Evolutionary conservation across 2,797 vertebrate genomes (phyloP).

Genomic region (Siniperca undulata): DNA sequence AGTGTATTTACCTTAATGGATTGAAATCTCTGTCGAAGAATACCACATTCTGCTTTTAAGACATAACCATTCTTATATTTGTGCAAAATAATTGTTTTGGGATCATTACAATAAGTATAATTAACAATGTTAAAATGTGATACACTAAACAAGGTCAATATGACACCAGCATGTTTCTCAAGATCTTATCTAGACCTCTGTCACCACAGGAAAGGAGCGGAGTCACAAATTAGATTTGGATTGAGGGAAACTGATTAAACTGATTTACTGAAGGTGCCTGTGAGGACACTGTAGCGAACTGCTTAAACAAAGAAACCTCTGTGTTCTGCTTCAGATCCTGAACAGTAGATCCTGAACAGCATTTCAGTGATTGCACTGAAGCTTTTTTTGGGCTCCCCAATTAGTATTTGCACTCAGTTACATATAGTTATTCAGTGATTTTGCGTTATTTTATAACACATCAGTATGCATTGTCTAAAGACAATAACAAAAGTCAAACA

Average conservation of each 20-base stretch:
- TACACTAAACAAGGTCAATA: not conserved
- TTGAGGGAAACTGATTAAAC: constrained; percentile 3
- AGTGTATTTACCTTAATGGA: not conserved
- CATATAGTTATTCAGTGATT: not conserved
- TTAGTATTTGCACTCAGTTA: not conserved
- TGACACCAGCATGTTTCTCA: not conserved
- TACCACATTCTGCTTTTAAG: not conserved
- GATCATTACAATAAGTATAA: not conserved
- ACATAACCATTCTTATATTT: not conserved
- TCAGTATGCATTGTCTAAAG: not conserved
- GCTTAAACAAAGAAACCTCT: not conserved
- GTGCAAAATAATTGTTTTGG: not conserved
- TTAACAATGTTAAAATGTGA: not conserved
- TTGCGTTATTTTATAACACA: not conserved
- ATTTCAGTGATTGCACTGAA: constrained; percentile 5
- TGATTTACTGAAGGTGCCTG: constrained; percentile 45
- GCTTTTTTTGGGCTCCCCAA: accelerated
- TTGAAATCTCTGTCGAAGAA: not conserved
- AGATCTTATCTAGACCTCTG: constrained; percentile 38
- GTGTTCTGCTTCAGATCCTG: constrained; percentile 4
- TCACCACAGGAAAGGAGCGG: constrained; percentile 35
- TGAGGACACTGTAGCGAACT: constrained; percentile 11
- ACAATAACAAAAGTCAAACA: not conserved
- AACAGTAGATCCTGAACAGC: not conserved
- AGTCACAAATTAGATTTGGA: constrained; percentile 57